These are phyloP conservation scores for Bombus superbus DNA, from an alignment of 1,140 invertebrate species.

Conservation along the genomic window DNA sequence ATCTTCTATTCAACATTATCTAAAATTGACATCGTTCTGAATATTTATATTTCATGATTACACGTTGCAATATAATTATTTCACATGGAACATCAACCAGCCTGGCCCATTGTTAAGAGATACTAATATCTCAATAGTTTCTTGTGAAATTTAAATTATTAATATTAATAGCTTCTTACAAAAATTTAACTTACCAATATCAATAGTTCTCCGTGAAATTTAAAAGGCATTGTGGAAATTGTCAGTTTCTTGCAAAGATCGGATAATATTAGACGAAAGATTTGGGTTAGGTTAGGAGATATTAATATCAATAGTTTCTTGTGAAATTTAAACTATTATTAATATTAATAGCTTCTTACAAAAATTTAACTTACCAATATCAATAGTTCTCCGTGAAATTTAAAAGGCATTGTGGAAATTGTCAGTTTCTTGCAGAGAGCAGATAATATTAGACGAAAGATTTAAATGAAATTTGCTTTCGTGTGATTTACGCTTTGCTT, in stretches of 20 bases:
- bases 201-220: background rate
- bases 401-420: too few relatives aligned
- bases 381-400: background rate
- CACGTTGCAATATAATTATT: background rate
- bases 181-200: background rate
- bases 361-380: background rate
- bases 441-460: background rate
- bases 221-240: too few relatives aligned
- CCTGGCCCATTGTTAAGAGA: background rate
- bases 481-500: too few relatives aligned
- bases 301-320: background rate
- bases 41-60: too few relatives aligned
- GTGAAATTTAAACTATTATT: background rate
- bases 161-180: background rate
- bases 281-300: too few relatives aligned
- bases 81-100: background rate
- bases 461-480: background rate
- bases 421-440: too few relatives aligned
- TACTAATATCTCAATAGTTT: background rate
- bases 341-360: background rate
- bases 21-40: too few relatives aligned
- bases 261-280: background rate
- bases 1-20: too few relatives aligned
- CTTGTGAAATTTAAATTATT: background rate
- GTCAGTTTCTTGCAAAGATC: too few relatives aligned